Evolutionary conservation across 2,113 vertebrate genomes (phyloP).

Genomic region (Kryptolebias marmoratus): DNA sequence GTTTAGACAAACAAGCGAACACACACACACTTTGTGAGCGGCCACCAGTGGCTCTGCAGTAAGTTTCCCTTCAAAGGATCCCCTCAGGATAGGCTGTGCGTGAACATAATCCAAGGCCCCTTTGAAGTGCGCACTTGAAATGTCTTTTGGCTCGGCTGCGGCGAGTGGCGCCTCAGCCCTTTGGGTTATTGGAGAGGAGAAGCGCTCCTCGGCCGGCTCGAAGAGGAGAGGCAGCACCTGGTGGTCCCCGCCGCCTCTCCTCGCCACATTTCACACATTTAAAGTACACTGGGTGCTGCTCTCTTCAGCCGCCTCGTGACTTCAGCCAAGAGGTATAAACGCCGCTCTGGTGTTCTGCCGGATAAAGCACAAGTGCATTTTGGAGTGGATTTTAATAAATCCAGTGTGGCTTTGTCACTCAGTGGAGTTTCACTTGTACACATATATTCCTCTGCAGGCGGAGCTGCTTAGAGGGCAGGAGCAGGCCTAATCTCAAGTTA

Average conservation of each 20-base stretch:
- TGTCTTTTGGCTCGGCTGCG: conserved; percentile 78
- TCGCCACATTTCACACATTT: conserved; percentile 69
- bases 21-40: conserved; percentile 49
- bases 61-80: conserved; percentile 82
- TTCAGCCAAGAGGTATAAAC: conserved; percentile 62
- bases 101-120: conserved; percentile 80
- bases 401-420: conserved; percentile 64
- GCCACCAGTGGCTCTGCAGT: conserved; percentile 77
- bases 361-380: conserved; percentile 56
- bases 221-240: conserved; percentile 79
- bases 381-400: conserved; percentile 71
- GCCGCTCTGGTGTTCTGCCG: conserved; percentile 43
- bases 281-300: conserved; percentile 58
- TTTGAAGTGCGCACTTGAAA: conserved; percentile 84
- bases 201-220: conserved; percentile 64
- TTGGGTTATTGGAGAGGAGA: conserved; percentile 78
- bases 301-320: conserved; percentile 43
- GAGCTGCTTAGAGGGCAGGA: conserved; percentile 38
- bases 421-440: conserved; percentile 52
- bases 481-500: conserved; percentile 44
- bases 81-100: conserved; percentile 79
- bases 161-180: conserved; percentile 77
- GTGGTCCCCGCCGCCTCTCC: conserved; percentile 67
- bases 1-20: conserved; percentile 79
- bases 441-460: conserved; percentile 44